Conservation (phyloP, 1,140 invertebrate species). For the Araneus ventricosus region DNA sequence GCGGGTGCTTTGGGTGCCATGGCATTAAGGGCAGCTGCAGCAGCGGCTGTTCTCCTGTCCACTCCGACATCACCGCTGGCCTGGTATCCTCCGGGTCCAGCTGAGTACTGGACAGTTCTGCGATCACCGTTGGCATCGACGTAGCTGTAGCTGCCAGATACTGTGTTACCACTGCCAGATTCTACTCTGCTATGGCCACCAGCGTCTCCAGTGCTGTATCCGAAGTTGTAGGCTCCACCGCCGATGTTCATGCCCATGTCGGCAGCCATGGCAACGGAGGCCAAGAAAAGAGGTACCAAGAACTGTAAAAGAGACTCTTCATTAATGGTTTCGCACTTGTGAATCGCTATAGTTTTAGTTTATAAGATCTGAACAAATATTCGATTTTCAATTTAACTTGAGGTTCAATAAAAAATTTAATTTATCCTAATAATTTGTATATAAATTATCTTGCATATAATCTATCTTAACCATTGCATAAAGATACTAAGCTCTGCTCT, state of each 20-base stretch:
- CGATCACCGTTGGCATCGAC: conserved; percentile 89
- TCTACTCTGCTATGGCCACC: conserved; percentile 74
- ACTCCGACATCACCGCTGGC: conserved; percentile 74
- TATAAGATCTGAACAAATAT: no score
- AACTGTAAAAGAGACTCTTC: background rate
- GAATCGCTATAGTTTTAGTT: no score
- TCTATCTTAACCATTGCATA: no score
- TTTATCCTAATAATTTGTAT: no score
- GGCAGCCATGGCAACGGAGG: conserved; percentile 52
- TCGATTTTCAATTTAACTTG: no score
- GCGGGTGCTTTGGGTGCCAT: conserved; percentile 76
- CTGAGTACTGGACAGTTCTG: conserved; percentile 91
- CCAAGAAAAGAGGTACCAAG: conserved; percentile 50
- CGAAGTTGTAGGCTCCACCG: conserved; percentile 72
- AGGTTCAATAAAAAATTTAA: no score
- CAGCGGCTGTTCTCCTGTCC: conserved; percentile 76
- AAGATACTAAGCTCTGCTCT: no score
- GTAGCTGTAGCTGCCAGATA: conserved; percentile 92
- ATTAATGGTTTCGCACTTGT: no score
- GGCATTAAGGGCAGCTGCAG: conserved; percentile 73
- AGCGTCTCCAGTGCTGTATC: conserved; percentile 75
- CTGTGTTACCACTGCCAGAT: conserved; percentile 86
- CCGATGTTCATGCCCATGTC: conserved; percentile 58
- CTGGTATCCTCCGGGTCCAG: conserved; percentile 82
- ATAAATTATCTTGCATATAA: no score